These are phyloP conservation scores for Glaucopsyche alexis DNA, from an alignment of 2,888 invertebrate species.

Conservation along the genomic window DNA sequence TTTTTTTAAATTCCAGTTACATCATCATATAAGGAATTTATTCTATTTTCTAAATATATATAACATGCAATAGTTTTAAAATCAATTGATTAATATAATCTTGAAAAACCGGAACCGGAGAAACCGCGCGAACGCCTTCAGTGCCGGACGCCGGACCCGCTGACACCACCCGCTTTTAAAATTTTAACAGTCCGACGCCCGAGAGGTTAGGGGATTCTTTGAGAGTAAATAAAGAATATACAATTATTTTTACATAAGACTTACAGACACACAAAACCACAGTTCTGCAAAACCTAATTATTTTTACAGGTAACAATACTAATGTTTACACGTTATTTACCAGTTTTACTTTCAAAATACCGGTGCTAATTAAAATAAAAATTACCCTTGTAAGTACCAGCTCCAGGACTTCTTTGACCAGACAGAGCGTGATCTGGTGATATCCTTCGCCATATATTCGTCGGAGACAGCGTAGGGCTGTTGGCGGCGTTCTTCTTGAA, in stretches of 20 bases:
- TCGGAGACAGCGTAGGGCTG: constrained; percentile 84
- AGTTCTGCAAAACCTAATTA: background rate
- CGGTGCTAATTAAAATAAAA: constrained; percentile 30
- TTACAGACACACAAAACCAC: background rate
- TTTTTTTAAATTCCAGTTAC: too few species aligned
- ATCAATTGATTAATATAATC: too few species aligned
- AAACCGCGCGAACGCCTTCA: too few species aligned
- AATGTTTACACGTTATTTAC: background rate
- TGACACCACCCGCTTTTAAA: too few species aligned
- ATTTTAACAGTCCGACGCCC: too few species aligned
- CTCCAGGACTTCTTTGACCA: constrained; percentile 87
- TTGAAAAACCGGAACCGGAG: too few species aligned
- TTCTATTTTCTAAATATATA: too few species aligned
- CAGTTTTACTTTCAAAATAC: too few species aligned
- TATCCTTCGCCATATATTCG: constrained; percentile 83
- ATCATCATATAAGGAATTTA: too few species aligned
- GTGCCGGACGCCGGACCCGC: too few species aligned
- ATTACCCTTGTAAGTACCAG: constrained; percentile 85
- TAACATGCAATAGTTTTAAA: too few species aligned
- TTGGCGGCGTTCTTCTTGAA: constrained; percentile 81
- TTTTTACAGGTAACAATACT: background rate
- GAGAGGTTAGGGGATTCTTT: background rate
- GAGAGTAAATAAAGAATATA: background rate
- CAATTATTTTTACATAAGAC: background rate
- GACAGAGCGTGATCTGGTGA: constrained; percentile 85